Evolutionary conservation across 1,140 invertebrate genomes (phyloP).

Genomic region (Euura lappo): DNA sequence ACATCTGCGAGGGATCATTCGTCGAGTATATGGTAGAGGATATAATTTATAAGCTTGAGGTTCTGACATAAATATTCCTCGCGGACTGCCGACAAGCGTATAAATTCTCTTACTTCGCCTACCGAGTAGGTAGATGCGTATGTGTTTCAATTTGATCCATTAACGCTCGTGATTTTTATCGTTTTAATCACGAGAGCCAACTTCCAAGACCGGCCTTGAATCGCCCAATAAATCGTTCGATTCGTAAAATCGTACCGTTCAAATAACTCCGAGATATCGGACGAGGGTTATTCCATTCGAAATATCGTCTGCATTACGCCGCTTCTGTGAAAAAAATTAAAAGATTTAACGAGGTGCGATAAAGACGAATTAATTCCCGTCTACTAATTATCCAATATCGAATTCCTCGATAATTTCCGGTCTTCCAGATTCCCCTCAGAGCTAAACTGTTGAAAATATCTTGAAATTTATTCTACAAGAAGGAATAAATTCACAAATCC

Average conservation of each 20-base stretch:
- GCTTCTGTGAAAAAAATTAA: constrained; percentile 18
- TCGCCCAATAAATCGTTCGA: neutral
- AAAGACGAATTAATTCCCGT: constrained; percentile 20
- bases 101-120: neutral
- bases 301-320: constrained; percentile 22
- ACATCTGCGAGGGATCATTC: too few species aligned
- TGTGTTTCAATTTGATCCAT: constrained; percentile 3
- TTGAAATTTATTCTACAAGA: too few species aligned
- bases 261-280: too few species aligned
- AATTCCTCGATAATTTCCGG: too few species aligned
- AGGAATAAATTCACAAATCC: too few species aligned
- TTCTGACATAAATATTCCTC: neutral
- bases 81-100: neutral
- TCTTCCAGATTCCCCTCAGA: too few species aligned
- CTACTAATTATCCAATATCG: constrained; percentile 13
- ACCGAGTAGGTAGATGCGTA: neutral
- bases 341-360: constrained; percentile 24
- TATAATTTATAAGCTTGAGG: neutral
- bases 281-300: constrained; percentile 12
- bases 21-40: too few species aligned
- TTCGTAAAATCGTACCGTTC: neutral
- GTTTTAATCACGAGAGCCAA: neutral
- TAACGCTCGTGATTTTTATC: constrained; percentile 2
- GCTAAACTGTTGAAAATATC: too few species aligned
- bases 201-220: neutral